Evolutionary conservation across 2,888 invertebrate species (phyloP).

Genomic region (Cryptus viduatorius): DNA sequence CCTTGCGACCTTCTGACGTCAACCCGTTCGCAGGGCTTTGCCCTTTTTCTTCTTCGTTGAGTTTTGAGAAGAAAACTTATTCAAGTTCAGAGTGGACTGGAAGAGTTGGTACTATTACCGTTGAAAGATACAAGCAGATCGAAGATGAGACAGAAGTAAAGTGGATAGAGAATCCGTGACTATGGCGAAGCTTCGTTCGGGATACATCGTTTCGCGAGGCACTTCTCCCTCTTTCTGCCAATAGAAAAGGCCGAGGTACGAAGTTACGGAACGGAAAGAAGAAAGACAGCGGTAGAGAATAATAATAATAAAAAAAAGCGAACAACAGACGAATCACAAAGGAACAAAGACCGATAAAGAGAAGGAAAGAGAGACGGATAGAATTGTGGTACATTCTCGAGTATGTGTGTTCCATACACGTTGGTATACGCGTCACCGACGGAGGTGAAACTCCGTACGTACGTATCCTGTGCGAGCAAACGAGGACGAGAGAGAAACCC

Average conservation of each 20-base stretch:
- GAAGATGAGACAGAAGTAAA: neutral
- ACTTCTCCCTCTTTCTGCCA: neutral
- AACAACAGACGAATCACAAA: slow-evolving; percentile 58
- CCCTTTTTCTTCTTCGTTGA: neutral
- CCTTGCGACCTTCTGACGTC: neutral
- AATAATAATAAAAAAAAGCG: slow-evolving; percentile 29
- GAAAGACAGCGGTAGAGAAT: slow-evolving; percentile 29
- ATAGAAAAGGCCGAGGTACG: slow-evolving; percentile 17
- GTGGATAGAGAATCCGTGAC: neutral
- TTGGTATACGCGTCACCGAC: slow-evolving; percentile 1
- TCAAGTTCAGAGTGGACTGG: neutral
- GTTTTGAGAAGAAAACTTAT: neutral
- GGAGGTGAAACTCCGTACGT: slow-evolving; percentile 10
- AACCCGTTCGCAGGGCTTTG: neutral
- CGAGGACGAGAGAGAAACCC: slow-evolving; percentile 30
- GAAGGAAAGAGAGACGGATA: neutral
- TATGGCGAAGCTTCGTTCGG: neutral
- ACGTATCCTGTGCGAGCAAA: slow-evolving; percentile 51
- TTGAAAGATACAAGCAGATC: neutral
- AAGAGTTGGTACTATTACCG: slow-evolving; percentile 5
- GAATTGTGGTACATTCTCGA: slow-evolving; percentile 21
- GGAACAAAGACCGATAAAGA: slow-evolving; percentile 42
- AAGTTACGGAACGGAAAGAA: slow-evolving; percentile 16
- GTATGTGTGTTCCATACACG: slow-evolving; percentile 21
- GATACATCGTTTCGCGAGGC: neutral